Evolutionary conservation across 2,888 invertebrate genomes (phyloP), one percentile per base, ranked within the genome.

Genomic region (Troides oblongomaculatus): DNA sequence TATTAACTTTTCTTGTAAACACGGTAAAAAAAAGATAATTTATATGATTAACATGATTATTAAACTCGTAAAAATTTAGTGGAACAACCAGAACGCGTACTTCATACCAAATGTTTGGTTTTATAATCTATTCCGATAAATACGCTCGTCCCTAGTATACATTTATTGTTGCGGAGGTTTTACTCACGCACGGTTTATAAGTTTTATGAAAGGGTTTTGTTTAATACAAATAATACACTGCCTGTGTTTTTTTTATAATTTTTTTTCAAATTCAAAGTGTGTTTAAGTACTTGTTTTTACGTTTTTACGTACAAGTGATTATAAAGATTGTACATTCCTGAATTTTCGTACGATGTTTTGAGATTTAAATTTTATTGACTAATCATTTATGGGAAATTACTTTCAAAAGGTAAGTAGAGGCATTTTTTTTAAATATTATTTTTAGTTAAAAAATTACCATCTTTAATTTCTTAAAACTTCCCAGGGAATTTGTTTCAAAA

Each of bases 331-430:
- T 63, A 60, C 39, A 39, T 58, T 59, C 60, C 36, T 39, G 50
- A 59, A 68, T 71, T 70, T 64, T 66, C 50, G 61, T 61, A 46
- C 62, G 30, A 74, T 72, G 74, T 71, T 68, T 70, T 66, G 39
- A 70, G 58, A 63, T 65, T 62, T 23, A 59, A 66, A 74, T 65
- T 71, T 73, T 72, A 69, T 68, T 72, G 69, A 73, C 64, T 62
- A 62, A 46, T 58, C 63, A 74, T 76, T 69, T 76, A 76, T 76
- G 76, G 76, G 71, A 75, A 72, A 71, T 62, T 63, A 70, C 74
- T 69, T 62, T 65, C 62, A 72, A 74, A 71, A 72, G 73, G 76
- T 76, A 65, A 74, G 76, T 74, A 43, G 36, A n/a, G 62, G 21
- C 25, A 61, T 46, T 30, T 30, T 61, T 68, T 62, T 62, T 64